phyloP scores from a whole-genome alignment of 2,888 invertebrate genomes.

The Notodonta dromedarius region DNA sequence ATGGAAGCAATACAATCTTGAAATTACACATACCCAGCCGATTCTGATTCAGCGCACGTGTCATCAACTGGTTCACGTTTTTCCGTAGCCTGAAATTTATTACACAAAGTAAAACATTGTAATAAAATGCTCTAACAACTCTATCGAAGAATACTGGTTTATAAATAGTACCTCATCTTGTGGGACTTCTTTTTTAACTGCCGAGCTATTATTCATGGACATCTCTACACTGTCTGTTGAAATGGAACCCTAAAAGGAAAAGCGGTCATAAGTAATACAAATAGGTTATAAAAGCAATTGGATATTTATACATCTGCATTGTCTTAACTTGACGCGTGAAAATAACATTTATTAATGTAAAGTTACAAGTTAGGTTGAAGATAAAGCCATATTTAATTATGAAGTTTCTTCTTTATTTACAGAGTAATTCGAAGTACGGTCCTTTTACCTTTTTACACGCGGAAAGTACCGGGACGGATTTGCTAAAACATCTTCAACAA shows the following conservation, averaged over 20 bases:
- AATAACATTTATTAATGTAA: too few species aligned
- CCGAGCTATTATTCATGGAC: slow-evolving; percentile 59
- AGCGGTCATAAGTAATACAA: slow-evolving; percentile 5
- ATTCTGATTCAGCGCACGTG: slow-evolving; percentile 71
- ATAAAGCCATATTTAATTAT: too few species aligned
- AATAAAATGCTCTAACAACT: background rate
- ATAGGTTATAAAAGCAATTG: background rate
- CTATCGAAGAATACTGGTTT: background rate
- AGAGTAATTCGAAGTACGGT: too few species aligned
- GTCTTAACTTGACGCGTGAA: too few species aligned
- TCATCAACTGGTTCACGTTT: slow-evolving; percentile 59
- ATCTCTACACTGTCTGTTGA: slow-evolving; percentile 72
- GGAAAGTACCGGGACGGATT: too few species aligned
- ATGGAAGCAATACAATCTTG: slow-evolving; percentile 5
- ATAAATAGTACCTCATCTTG: slow-evolving; percentile 41
- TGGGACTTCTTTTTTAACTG: slow-evolving; percentile 46
- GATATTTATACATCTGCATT: too few species aligned
- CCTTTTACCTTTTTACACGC: too few species aligned
- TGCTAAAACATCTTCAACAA: background rate
- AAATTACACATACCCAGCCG: slow-evolving; percentile 59
- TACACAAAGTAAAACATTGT: slow-evolving; percentile 8
- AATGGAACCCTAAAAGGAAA: slow-evolving; percentile 66
- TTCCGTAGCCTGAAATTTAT: slow-evolving; percentile 42
- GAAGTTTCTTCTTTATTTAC: too few species aligned
- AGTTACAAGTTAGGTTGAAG: too few species aligned